phyloP scores from a whole-genome alignment of 2,797 vertebrate species.

The Coilia nasus region DNA sequence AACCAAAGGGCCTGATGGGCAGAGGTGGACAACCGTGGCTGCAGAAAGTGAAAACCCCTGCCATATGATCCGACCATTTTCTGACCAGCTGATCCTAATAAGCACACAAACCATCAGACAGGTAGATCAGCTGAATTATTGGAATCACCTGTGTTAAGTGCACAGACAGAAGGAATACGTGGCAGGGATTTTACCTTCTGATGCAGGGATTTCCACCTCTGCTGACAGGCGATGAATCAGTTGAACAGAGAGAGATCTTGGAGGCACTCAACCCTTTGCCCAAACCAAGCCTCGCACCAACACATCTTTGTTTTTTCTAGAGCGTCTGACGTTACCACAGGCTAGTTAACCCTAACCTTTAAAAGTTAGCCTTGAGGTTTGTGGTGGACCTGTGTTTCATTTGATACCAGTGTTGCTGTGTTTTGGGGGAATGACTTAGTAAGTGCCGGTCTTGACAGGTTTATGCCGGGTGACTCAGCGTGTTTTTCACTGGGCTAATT shows the following conservation, averaged over 20 bases:
- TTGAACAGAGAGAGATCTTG: neutral
- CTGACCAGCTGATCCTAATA: too few relatives aligned
- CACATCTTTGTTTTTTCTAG: neutral
- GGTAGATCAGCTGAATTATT: too few relatives aligned
- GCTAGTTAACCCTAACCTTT: neutral
- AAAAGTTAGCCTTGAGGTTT: neutral
- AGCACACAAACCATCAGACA: too few relatives aligned
- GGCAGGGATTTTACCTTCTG: too few relatives aligned
- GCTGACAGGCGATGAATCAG: neutral
- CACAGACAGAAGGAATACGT: too few relatives aligned
- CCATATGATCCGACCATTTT: too few relatives aligned
- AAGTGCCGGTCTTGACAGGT: conserved; percentile 11
- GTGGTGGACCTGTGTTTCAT: neutral
- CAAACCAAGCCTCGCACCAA: neutral
- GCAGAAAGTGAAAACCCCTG: too few relatives aligned
- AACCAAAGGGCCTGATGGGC: neutral
- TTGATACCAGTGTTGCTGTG: neutral
- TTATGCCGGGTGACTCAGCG: conserved; percentile 1
- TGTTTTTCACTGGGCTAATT: conserved; percentile 20
- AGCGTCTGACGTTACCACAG: neutral
- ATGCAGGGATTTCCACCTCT: too few relatives aligned
- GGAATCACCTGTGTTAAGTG: too few relatives aligned
- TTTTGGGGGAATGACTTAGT: neutral
- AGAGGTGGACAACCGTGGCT: too few relatives aligned
- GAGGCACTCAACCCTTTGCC: neutral